These are phyloP conservation scores for Drosophila takahashii DNA, from an alignment of 1,140 invertebrate species.

Conservation along the genomic window DNA sequence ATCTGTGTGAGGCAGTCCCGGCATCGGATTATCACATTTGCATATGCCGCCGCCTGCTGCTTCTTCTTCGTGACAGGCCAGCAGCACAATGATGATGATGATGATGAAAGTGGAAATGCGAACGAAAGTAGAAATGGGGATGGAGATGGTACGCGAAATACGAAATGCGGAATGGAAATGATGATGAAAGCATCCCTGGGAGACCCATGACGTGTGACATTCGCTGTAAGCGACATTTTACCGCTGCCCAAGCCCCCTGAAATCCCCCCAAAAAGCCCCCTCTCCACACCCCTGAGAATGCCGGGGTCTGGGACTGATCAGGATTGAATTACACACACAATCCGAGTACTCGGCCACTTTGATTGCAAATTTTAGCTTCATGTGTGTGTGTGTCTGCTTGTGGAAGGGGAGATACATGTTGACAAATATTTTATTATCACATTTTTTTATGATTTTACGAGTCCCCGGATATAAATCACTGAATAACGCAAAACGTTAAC, in stretches of 20 bases:
- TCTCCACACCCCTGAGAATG: slow-evolving; percentile 5
- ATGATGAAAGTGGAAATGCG: slow-evolving; percentile 27
- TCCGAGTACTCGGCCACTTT: slow-evolving; percentile 78
- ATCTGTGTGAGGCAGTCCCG: slow-evolving; percentile 35
- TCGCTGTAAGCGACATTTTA: slow-evolving; percentile 80
- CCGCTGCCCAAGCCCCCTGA: slow-evolving; percentile 32
- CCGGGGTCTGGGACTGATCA: slow-evolving; percentile 64
- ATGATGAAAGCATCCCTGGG: slow-evolving; percentile 63
- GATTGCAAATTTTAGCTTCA: slow-evolving; percentile 70
- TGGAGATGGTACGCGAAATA: slow-evolving; percentile 38
- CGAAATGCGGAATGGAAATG: slow-evolving; percentile 46
- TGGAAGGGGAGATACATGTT: slow-evolving; percentile 57
- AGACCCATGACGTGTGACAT: slow-evolving; percentile 72
- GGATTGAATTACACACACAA: slow-evolving; percentile 83
- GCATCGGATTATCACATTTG: slow-evolving; percentile 82
- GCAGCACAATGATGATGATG: slow-evolving; percentile 24
- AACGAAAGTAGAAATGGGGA: slow-evolving; percentile 10
- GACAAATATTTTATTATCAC: slow-evolving; percentile 83
- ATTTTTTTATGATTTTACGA: slow-evolving; percentile 83
- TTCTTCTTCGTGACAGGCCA: slow-evolving; percentile 53
- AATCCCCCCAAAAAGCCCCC: slow-evolving; percentile 2
- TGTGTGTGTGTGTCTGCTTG: slow-evolving; percentile 19
- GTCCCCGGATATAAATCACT: slow-evolving; percentile 81
- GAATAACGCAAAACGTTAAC: slow-evolving; percentile 63
- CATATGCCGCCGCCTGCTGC: slow-evolving; percentile 62